Percentiles rank a stretch among this genome's conserved stretches.
These are phyloP conservation scores for Pteronura brasiliensis DNA, from an alignment of 2,113 vertebrate genomes.

Conservation along the genomic window DNA sequence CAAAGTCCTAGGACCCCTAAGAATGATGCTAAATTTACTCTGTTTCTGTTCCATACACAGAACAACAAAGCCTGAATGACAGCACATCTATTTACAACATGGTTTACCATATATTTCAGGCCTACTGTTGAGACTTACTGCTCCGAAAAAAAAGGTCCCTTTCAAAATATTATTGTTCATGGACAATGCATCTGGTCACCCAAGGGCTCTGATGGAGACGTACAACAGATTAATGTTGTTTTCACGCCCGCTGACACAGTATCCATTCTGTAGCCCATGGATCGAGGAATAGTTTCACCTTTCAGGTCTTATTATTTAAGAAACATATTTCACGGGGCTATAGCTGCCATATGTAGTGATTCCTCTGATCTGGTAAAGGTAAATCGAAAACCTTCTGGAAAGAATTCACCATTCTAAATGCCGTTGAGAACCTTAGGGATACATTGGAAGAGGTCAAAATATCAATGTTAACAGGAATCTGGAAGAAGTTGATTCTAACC, in stretches of 20 bases:
- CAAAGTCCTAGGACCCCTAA: neutral
- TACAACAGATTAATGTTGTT: neutral
- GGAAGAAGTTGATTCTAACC: neutral
- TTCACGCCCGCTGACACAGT: neutral
- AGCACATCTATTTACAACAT: neutral
- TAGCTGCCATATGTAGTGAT: neutral
- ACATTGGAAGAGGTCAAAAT: neutral
- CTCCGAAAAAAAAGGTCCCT: neutral
- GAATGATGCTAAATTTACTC: neutral
- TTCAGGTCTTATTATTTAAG: neutral
- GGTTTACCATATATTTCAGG: neutral
- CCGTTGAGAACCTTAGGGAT: neutral
- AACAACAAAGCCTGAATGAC: neutral
- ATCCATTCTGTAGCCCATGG: neutral
- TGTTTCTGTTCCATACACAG: neutral
- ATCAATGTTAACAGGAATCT: neutral
- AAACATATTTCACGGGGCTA: neutral
- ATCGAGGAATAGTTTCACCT: neutral
- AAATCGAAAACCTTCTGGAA: neutral
- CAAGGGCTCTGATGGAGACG: neutral
- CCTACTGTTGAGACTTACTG: neutral
- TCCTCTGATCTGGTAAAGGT: neutral
- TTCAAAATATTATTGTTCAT: neutral
- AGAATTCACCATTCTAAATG: neutral
- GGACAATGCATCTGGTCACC: neutral